Conservation (phyloP, 2,113 vertebrate genomes). For the Xyliphius kryptos region DNA sequence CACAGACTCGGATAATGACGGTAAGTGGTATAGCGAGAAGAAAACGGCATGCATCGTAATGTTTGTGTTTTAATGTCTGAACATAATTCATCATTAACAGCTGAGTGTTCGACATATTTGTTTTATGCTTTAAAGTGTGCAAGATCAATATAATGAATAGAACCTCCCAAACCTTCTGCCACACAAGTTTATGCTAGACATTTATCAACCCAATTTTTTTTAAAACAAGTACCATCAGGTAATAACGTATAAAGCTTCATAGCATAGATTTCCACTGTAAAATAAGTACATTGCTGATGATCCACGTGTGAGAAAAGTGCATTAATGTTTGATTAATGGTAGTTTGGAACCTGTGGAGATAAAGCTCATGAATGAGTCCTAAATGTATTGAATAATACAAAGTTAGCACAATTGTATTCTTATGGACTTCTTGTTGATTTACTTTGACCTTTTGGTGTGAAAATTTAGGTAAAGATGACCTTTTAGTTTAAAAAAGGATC, state of each 20-base stretch:
- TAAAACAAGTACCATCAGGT: not conserved
- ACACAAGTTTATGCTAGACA: no score
- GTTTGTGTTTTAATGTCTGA: no score
- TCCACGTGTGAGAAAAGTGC: no score
- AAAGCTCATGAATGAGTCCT: no score
- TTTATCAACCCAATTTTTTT: not conserved
- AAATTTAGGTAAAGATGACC: slow-evolving; percentile 11
- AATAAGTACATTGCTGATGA: not conserved
- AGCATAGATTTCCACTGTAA: not conserved
- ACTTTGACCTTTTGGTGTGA: not conserved
- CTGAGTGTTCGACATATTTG: not conserved
- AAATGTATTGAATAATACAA: not conserved
- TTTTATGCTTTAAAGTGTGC: slow-evolving; percentile 42
- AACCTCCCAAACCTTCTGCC: no score
- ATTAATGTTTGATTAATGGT: no score
- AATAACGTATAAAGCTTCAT: not conserved
- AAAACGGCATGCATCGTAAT: not conserved
- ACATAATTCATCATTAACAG: no score
- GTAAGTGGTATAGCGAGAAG: slow-evolving; percentile 44
- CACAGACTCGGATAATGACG: slow-evolving; percentile 50
- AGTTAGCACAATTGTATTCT: not conserved
- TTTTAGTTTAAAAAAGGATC: slow-evolving; percentile 15
- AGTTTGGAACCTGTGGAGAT: no score
- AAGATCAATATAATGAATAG: no score
- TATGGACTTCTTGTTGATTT: not conserved